Base-by-base conservation (phyloP, 1,140 invertebrate species). In the Leguminivora glycinivorella region DNA sequence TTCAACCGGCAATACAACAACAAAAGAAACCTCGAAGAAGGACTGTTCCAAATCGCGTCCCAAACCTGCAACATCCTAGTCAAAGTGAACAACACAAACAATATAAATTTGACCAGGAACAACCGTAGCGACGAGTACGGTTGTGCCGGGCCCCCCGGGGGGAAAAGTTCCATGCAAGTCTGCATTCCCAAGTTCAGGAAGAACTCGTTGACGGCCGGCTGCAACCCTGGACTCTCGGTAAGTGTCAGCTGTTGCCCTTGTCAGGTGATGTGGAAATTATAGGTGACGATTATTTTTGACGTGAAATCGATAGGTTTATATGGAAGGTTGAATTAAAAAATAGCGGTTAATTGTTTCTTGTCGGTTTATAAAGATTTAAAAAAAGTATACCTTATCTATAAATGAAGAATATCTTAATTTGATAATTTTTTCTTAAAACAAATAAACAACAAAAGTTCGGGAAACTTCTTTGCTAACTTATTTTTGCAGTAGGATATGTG, bases 11-110 rank as follows among this genome's bases (percentile, higher is more conserved):
- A 88, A 71, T 90, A 88, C 71, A 74, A 85, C 14, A 92, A 91
- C 72, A 93, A 93, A 34, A 91, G 93, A 66, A 95, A 95, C 83
- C 85, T 95, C 52, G 94, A 95, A 76, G 94, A 95, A 75, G 94
- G 94, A 4, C 87, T 95, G 3, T 95, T 95, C 83, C 94, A 95
- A 91, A 95, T 95, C 67, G 94, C 94, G 1, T 94, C 94, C 0
- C 94, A 95, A 81, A 95, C 94, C 70, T 95, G 94, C 75, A 95
- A 94, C 80, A 94, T 95, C 74, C 89, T 95, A 38, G 94, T 95
- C 24, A 94, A 95, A 93, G 94, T 95, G 40, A 95, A 95, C 82
- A 95, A 95, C 77, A 95, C 94, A 56, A 94, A 95, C 85, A 95
- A 95, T 79, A 94, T 95, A 43, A 95, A 94, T 75, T 93, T 94